Evolutionary conservation across 2,113 vertebrate genomes (phyloP), one percentile per base, ranked within the genome.

Genomic region (Felis chaus): DNA sequence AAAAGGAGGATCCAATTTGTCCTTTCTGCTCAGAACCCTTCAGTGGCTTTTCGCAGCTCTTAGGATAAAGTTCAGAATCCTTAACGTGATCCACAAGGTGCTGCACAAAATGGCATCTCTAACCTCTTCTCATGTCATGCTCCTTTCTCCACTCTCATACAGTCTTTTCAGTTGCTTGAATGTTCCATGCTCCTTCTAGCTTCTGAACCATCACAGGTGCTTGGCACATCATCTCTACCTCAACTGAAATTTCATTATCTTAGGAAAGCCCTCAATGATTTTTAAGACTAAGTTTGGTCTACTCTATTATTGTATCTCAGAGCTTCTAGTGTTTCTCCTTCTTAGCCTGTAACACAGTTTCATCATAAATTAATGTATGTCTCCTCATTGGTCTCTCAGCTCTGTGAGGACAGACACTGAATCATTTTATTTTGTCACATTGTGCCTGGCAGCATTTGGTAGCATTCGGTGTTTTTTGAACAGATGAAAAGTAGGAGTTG

Each of bases 361-460:
- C 85, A 74, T 93, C 92, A 79, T 95, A 94, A 91, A 83, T 93
- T 92, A 73, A 21, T 31, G 25, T 73, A 13, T 61, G 3, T 93
- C 71, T 95, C 73, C 53, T 45, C 33, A 61, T 76, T 81, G 69
- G 81, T 55, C 82, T 81, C 89, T 97, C 61, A 85, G 33, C 80
- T 88, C 63, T 86, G 57, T 90, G 89, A 86, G 29, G 53, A 80
- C 53, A 91, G 50, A 76, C 55, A 91, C n/a, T 84, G 7, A 93
- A 29, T 92, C 83, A 57, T 92, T 95, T 94, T 91, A 68, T 83
- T 88, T 83, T 79, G 80, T 95, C 81, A 95, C 73, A 57, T 29
- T 93, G 66, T 95, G 50, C 65, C 81, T 91, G 76, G 79, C 48
- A 92, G 68, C 79, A 94, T 45, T 86, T 83, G 73, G 83, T 89